These are phyloP conservation scores for Turdus rufiventris DNA, from an alignment of 2,113 vertebrate species.

Conservation along the genomic window DNA sequence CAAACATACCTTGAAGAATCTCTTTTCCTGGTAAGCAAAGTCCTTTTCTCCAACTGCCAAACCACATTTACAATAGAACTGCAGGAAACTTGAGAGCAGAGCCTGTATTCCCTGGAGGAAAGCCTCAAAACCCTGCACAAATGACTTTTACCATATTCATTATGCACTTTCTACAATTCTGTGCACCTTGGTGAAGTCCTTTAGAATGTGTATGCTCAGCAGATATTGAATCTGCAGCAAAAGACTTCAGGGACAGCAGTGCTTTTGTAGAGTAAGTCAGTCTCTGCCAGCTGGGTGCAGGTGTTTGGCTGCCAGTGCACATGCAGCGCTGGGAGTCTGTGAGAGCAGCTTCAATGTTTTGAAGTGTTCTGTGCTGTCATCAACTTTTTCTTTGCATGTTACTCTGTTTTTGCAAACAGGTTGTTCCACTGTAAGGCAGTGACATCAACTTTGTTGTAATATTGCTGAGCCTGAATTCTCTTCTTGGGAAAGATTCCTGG, in stretches of 20 bases:
- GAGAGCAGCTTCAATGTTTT: neutral
- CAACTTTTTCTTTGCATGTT: neutral
- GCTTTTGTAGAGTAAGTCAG: neutral
- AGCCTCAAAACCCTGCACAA: neutral
- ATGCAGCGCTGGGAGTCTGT: neutral
- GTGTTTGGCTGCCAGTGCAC: neutral
- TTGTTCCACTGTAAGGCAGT: neutral
- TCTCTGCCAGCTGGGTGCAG: neutral
- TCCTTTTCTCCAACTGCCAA: neutral
- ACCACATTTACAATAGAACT: neutral
- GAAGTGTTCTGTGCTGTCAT: neutral
- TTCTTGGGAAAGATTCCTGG: neutral
- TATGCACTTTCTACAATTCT: neutral
- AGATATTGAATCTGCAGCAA: neutral
- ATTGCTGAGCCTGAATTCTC: neutral
- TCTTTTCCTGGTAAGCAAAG: conserved; percentile 3
- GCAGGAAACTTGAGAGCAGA: neutral
- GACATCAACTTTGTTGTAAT: neutral
- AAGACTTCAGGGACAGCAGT: neutral
- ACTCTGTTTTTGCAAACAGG: neutral
- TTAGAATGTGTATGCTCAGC: neutral
- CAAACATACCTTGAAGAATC: neutral
- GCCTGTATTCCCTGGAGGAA: neutral
- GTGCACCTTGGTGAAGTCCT: neutral
- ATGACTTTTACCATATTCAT: neutral